Base-by-base conservation (phyloP, 2,888 invertebrate species). In the Trypoxylon attenuatum region DNA sequence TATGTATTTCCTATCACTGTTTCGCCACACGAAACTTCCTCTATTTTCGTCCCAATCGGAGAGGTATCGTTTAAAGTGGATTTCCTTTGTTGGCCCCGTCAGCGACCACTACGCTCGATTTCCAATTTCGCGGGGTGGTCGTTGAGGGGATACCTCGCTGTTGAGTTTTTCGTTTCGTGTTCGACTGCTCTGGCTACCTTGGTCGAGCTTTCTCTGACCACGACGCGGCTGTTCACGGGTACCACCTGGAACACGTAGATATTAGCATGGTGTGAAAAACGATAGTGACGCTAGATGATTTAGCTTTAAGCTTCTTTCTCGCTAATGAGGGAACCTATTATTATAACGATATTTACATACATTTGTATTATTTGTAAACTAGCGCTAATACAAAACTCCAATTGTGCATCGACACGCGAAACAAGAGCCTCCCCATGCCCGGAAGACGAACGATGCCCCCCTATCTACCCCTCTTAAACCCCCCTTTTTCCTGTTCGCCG, bases 331-430 rank as follows among this genome's bases (percentile, higher is more conserved):
- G 77, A 76, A 81, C 81, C 69, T 80, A 79, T 83, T 81, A 82
- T 76, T 81, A 77, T 77, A 84, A 84, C 67, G 73, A 79, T 84
- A 84, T 86, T 85, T 84, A 84, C 83, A 85, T 83, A 84, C 80
- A 81, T 86, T 86, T 86, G 83, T 86, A 86, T 86, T 83, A 83
- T 86, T 85, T 85, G 78, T 85, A 85, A 76, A 78, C 81, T 84
- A 84, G 83, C 70, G 82, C 81, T 85, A 86, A 86, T 86, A 84
- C 84, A 85, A 86, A 85, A 84, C 84, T 86, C 83, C 83, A 83
- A 76, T 73, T 82, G 76, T 79, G 78, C 79, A 82, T 82, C 75
- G 81, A 81, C 72, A 79, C 69, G 74, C 73, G 77, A 73, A 68
- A 76, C 69, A 57, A n/a, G n/a, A n/a, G n/a, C n/a, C n/a, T n/a